These are phyloP conservation scores for Chalcosyrphus nemorum DNA, from an alignment of 2,888 invertebrate genomes.

Conservation along the genomic window DNA sequence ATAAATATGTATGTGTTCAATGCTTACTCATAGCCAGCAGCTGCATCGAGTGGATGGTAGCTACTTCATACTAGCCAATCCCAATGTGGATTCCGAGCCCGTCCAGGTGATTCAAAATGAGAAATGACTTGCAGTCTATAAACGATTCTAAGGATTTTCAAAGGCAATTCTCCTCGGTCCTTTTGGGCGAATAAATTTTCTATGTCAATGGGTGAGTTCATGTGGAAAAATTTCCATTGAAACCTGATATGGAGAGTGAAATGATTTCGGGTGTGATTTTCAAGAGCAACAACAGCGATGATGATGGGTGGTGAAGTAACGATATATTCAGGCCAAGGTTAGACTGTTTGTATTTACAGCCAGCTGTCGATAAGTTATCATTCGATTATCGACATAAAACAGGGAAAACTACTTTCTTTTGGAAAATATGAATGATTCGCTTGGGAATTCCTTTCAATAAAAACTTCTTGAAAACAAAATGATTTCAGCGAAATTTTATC, in stretches of 20 bases:
- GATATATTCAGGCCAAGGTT: no score
- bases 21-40: no score
- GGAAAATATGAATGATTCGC: no score
- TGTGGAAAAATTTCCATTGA: constrained; percentile 3
- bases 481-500: no score
- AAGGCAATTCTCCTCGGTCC: background rate
- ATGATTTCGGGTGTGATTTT: background rate
- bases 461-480: no score
- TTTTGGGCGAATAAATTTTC: constrained; percentile 1
- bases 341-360: no score
- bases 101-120: constrained; percentile 14
- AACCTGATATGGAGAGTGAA: background rate
- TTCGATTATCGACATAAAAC: no score
- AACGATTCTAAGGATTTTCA: background rate
- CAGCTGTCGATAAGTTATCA: no score
- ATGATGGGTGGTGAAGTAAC: background rate
- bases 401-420: no score
- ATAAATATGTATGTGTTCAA: background rate
- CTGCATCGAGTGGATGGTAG: background rate
- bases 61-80: no score
- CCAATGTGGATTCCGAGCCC: background rate
- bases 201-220: constrained; percentile 5
- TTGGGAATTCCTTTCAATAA: no score
- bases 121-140: background rate
- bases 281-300: background rate